A percentile compares a stretch with the other conserved stretches of the same genome.
Conservation (phyloP, 2,888 invertebrate genomes). For the Phortica magna region DNA sequence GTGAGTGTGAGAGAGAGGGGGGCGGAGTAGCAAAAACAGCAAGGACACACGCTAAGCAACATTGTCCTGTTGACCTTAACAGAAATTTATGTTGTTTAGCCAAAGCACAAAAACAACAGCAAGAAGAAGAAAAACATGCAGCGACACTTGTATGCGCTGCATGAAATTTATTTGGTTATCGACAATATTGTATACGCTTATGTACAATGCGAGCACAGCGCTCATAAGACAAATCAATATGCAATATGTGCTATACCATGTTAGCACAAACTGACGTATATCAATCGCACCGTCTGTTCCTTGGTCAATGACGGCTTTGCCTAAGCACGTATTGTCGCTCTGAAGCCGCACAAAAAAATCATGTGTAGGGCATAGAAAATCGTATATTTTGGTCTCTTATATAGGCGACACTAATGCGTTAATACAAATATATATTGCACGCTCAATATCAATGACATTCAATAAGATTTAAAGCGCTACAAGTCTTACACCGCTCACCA, state of each 20-base stretch:
- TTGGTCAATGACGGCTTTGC: no score
- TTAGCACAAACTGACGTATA: no score
- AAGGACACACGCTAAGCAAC: constrained; percentile 44
- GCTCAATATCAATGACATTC: constrained; percentile 46
- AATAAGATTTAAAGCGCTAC: background rate
- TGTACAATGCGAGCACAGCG: no score
- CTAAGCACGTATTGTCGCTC: background rate
- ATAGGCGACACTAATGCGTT: constrained; percentile 12
- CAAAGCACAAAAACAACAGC: constrained; percentile 5
- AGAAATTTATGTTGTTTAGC: constrained; percentile 67
- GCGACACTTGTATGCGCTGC: background rate
- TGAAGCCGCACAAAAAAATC: background rate
- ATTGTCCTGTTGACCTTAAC: constrained; percentile 64
- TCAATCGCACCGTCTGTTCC: no score
- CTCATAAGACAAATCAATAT: no score
- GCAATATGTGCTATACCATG: no score
- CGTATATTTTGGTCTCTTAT: background rate
- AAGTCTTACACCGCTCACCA: background rate
- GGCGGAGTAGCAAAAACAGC: constrained; percentile 18
- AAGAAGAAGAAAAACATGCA: background rate
- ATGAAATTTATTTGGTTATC: background rate
- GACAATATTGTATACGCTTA: no score
- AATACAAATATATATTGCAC: constrained; percentile 48
- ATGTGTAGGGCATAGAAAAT: background rate
- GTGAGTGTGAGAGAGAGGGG: background rate